A percentile compares a stretch with the other conserved stretches of the same genome.
These are phyloP conservation scores for Halcyon malimbica DNA, from an alignment of 2,113 vertebrate genomes.

Conservation along the genomic window DNA sequence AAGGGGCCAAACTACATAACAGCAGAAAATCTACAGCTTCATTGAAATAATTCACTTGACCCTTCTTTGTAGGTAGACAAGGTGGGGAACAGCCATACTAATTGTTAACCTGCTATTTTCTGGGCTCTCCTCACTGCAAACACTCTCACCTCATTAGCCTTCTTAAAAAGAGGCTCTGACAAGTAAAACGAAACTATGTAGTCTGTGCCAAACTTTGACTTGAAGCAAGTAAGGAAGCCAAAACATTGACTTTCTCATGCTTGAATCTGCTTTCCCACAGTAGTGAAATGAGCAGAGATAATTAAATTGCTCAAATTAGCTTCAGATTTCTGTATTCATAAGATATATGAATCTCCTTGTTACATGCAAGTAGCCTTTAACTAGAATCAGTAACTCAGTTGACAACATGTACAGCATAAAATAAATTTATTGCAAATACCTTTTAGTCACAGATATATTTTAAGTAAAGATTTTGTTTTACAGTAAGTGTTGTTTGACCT, in stretches of 20 bases:
- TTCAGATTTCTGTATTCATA: not conserved
- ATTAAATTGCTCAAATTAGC: not conserved
- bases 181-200: not conserved
- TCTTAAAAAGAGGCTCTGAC: not conserved
- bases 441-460: not conserved
- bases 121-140: not conserved
- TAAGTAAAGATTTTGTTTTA: not conserved
- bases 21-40: not conserved
- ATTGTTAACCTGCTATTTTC: not conserved
- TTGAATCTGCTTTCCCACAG: not conserved
- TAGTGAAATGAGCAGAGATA: not conserved
- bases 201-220: not conserved
- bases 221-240: not conserved
- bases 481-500: not conserved
- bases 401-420: not conserved
- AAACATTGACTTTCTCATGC: accelerated
- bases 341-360: not conserved
- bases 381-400: not conserved
- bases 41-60: not conserved
- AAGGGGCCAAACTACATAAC: not conserved
- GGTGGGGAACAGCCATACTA: not conserved
- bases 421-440: not conserved
- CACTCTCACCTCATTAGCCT: not conserved
- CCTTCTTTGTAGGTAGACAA: not conserved
- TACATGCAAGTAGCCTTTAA: not conserved